These are phyloP conservation scores for Melanostoma mellinum DNA, from an alignment of 2,888 invertebrate genomes.

Conservation along the genomic window DNA sequence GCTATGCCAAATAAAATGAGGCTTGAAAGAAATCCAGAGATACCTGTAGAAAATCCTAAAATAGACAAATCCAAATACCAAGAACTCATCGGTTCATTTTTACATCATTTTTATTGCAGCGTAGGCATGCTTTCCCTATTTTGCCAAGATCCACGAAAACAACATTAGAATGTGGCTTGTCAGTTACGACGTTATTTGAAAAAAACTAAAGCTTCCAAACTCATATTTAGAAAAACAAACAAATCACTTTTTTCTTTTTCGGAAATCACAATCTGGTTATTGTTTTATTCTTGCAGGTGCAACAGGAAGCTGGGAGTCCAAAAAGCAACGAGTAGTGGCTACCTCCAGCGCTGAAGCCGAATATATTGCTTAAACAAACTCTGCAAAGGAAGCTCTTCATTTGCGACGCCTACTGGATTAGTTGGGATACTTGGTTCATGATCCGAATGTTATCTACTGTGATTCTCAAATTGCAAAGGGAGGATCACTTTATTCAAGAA, in stretches of 20 bases:
- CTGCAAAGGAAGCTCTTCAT: no score
- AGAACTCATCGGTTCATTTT: constrained; percentile 43
- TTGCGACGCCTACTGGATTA: no score
- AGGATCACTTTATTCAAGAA: background rate
- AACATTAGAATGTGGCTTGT: constrained; percentile 40
- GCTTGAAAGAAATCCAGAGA: constrained; percentile 49
- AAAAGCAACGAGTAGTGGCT: constrained; percentile 7
- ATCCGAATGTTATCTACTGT: no score
- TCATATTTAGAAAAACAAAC: constrained; percentile 20
- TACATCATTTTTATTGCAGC: constrained; percentile 38
- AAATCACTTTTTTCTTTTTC: background rate
- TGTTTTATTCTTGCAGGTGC: background rate
- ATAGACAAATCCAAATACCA: constrained; percentile 49
- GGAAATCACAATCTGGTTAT: constrained; percentile 3
- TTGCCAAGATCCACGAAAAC: constrained; percentile 40
- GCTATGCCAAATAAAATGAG: constrained; percentile 32
- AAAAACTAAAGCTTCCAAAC: background rate
- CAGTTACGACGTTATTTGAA: constrained; percentile 3
- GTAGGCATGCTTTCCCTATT: constrained; percentile 46
- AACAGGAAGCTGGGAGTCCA: constrained; percentile 48
- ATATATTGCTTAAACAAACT: background rate
- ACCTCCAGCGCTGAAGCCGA: background rate
- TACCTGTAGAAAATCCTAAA: constrained; percentile 42
- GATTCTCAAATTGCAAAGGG: background rate
- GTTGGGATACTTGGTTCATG: no score